These are phyloP conservation scores for Coendou prehensilis DNA, from an alignment of 2,797 vertebrate species.

Conservation along the genomic window DNA sequence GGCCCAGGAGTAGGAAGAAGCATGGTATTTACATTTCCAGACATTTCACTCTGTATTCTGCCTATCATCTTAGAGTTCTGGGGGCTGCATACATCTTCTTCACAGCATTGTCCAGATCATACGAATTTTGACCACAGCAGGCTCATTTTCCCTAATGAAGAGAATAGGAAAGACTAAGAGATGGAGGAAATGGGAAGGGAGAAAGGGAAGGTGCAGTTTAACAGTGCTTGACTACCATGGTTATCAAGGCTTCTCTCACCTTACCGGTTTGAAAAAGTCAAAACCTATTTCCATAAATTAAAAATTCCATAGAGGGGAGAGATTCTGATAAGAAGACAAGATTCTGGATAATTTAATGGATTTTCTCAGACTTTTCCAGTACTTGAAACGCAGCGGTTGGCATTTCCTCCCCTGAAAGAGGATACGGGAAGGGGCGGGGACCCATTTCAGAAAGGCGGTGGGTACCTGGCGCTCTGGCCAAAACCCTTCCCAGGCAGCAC, in stretches of 20 bases:
- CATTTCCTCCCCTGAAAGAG: background rate
- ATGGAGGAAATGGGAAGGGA: background rate
- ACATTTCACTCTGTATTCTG: fast-evolving
- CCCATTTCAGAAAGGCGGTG: background rate
- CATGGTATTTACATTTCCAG: background rate
- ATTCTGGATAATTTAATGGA: background rate
- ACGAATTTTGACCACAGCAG: background rate
- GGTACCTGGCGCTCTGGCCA: background rate
- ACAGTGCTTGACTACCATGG: background rate
- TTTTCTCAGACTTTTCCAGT: background rate
- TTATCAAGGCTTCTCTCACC: background rate
- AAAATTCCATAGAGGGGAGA: background rate
- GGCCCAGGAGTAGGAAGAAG: background rate
- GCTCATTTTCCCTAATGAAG: conserved; percentile 32
- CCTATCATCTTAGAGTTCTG: conserved; percentile 81
- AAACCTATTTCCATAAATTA: background rate
- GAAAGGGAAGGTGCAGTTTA: background rate
- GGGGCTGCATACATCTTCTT: background rate
- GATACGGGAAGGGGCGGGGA: background rate
- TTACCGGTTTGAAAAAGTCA: background rate
- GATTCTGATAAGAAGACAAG: background rate
- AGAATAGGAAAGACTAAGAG: background rate
- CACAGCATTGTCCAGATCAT: background rate
- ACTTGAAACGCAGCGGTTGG: background rate
- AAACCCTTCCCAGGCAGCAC: background rate